A percentile compares a stretch with the other conserved stretches of the same genome.
phyloP scores from a whole-genome alignment of 2,113 vertebrate species.

The Proterorhinus semilunaris region DNA sequence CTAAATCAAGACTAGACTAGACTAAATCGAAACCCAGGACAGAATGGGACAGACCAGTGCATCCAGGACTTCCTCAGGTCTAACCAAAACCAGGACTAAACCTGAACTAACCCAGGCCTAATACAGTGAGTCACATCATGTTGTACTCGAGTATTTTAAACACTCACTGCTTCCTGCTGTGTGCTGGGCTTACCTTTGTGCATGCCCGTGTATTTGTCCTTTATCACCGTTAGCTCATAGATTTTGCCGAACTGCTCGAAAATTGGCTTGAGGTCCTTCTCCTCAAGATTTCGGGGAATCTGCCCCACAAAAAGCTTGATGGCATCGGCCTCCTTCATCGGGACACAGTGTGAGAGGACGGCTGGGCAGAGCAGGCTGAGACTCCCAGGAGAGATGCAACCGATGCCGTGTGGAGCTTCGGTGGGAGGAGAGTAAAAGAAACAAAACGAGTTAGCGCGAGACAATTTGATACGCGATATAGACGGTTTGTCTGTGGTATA shows the following conservation, averaged over 20 bases:
- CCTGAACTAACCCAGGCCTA: neutral
- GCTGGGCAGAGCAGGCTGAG: constrained; percentile 43
- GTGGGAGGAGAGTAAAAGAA: constrained; percentile 13
- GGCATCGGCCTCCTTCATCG: constrained; percentile 96
- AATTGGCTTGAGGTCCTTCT: constrained; percentile 91
- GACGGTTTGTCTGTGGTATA: neutral
- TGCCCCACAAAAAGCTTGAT: constrained; percentile 96
- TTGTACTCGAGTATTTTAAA: neutral
- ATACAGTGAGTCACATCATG: no score
- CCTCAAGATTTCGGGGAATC: constrained; percentile 92
- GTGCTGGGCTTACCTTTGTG: constrained; percentile 85
- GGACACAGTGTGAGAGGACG: constrained; percentile 74
- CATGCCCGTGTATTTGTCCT: constrained; percentile 97
- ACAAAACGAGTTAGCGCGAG: neutral
- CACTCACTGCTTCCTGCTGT: neutral
- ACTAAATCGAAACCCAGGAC: neutral
- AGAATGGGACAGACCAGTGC: neutral
- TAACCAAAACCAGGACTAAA: neutral
- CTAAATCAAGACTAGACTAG: neutral
- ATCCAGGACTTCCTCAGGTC: neutral
- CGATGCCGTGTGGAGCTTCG: constrained; percentile 34
- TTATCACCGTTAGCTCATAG: constrained; percentile 96
- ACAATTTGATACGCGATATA: neutral
- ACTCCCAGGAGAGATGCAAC: constrained; percentile 46
- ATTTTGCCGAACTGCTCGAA: constrained; percentile 94